Percentiles rank a stretch among this genome's conserved stretches.
Conservation (phyloP, 2,888 invertebrate species). For the Cataglyphis livida region DNA sequence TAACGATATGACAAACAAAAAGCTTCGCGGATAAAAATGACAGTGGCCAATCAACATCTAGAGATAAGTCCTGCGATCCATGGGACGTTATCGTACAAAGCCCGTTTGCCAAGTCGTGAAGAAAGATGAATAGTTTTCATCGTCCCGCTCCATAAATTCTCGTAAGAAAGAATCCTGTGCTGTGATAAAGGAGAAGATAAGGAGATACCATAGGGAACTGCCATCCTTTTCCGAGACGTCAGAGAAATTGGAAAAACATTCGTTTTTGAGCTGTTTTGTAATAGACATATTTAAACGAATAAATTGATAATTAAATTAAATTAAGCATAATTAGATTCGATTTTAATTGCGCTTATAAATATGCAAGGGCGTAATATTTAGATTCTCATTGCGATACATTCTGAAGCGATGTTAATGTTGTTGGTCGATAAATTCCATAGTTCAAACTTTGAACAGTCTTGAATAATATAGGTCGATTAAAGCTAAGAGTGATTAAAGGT, state of each 20-base stretch:
- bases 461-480: not conserved
- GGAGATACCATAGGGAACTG: conserved; percentile 20
- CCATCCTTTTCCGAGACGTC: conserved; percentile 19
- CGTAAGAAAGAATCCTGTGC: conserved; percentile 68
- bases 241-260: conserved; percentile 20
- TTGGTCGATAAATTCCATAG: not conserved
- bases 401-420: not conserved
- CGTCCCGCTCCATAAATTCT: conserved; percentile 79
- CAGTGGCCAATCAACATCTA: conserved; percentile 64
- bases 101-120: conserved; percentile 58
- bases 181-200: conserved; percentile 62
- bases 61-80: conserved; percentile 61
- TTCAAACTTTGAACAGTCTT: not conserved
- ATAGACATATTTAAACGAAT: not conserved
- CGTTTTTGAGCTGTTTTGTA: not conserved
- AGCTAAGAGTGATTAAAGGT: not conserved
- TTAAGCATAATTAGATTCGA: not conserved
- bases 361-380: not conserved
- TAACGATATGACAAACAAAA: conserved; percentile 56
- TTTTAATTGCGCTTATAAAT: not conserved
- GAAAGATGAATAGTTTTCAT: conserved; percentile 82
- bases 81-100: conserved; percentile 68
- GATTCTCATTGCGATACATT: not conserved
- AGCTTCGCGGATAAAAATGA: conserved; percentile 63
- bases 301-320: not conserved